Conservation (phyloP, 2,797 vertebrate species). For the Chromis chromis region DNA sequence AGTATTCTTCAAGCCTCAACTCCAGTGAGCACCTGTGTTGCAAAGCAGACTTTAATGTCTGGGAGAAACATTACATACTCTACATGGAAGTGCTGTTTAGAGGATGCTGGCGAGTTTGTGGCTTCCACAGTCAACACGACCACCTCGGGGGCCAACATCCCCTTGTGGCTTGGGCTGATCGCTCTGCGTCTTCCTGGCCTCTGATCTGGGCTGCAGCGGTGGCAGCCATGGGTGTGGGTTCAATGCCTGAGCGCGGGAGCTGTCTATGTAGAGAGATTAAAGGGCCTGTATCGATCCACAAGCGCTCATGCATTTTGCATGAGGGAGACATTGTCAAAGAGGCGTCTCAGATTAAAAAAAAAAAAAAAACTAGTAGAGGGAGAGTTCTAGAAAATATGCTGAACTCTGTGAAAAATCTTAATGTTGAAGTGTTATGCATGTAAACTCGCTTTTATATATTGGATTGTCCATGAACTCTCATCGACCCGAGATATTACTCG, state of each 20-base stretch:
- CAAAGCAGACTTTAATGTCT: constrained; percentile 27
- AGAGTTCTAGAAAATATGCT: constrained; percentile 73
- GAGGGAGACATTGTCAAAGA: constrained; percentile 83
- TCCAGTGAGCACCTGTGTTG: constrained; percentile 21
- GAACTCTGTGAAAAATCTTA: constrained; percentile 76
- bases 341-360: constrained; percentile 69
- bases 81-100: constrained; percentile 4
- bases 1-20: constrained; percentile 1
- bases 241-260: constrained; percentile 70
- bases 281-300: constrained; percentile 79
- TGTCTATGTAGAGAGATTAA: constrained; percentile 80
- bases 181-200: constrained; percentile 51
- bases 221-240: constrained; percentile 68
- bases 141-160: constrained; percentile 29
- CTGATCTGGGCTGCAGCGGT: constrained; percentile 71
- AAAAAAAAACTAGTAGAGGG: constrained; percentile 51
- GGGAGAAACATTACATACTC: neutral
- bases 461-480: constrained; percentile 75
- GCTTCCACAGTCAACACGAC: constrained; percentile 18
- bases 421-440: constrained; percentile 74
- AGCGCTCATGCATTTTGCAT: constrained; percentile 82
- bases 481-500: constrained; percentile 68
- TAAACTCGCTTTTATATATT: constrained; percentile 74
- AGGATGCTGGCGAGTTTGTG: constrained; percentile 3
- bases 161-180: constrained; percentile 27